Conservation (phyloP, 2,888 invertebrate species). For the Laothoe populi region DNA sequence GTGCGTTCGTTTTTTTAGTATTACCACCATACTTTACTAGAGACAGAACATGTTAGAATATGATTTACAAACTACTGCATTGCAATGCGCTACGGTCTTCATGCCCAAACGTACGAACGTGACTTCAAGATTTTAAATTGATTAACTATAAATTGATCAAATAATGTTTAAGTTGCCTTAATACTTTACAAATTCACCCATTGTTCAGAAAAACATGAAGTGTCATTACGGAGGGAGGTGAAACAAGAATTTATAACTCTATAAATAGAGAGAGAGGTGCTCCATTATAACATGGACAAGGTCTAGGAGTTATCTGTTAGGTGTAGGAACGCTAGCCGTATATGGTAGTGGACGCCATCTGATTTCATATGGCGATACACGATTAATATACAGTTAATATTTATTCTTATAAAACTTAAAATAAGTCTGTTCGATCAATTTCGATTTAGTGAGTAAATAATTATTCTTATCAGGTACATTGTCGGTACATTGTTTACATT, state of each 20-base stretch:
- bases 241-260: constrained; percentile 34
- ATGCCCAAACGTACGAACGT: too few relatives aligned
- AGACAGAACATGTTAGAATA: too few relatives aligned
- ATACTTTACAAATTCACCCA: not conserved
- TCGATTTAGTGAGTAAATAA: not conserved
- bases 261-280: constrained; percentile 67
- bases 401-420: too few relatives aligned
- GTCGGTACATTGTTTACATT: constrained; percentile 25
- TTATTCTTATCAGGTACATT: constrained; percentile 8
- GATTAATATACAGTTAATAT: constrained; percentile 9
- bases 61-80: too few relatives aligned
- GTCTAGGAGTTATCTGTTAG: constrained; percentile 46
- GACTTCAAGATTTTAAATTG: not conserved
- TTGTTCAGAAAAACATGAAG: not conserved
- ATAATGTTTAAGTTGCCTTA: not conserved
- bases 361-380: constrained; percentile 12
- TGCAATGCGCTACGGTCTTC: too few relatives aligned
- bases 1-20: too few relatives aligned
- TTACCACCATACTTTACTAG: too few relatives aligned
- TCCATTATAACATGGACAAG: constrained; percentile 56
- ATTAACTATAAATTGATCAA: not conserved
- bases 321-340: constrained; percentile 36
- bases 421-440: too few relatives aligned
- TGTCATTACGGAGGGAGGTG: not conserved
- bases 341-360: constrained; percentile 34